Evolutionary conservation across 2,888 invertebrate species (phyloP), one percentile per base, ranked within the genome.

Genomic region (Aproaerema taeniolella): DNA sequence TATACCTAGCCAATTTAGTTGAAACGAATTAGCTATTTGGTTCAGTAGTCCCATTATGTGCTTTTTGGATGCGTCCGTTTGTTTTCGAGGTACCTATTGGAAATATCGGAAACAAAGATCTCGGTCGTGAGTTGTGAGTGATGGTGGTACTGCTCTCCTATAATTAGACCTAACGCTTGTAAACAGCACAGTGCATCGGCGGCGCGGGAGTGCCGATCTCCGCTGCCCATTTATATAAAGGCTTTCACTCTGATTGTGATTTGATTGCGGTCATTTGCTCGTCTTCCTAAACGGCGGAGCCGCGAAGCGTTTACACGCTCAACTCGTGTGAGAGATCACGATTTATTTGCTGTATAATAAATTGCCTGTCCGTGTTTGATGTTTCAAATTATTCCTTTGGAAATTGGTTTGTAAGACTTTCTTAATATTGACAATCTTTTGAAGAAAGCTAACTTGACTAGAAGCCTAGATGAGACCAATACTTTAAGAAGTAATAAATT

Each of bases 181-280:
- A 79, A 80, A 79, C 70, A 77, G 61, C 60, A 59, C 52, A 60
- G 55, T 32, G 25, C 25, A 10, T 8, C 47, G 46, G 48, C 53
- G 53, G 54, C 46, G 52, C 55, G 45, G 50, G 59, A 58, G 62
- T 58, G 50, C 50, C 50, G 53, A 56, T 64, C 58, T 56, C 52
- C 43, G 48, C 57, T 62, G 55, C 51, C 61, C 62, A 63, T 70
- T 69, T 70, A 52, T 53, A n/a, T n/a, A n/a, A 43, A 65, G 66
- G 74, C 77, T 81, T 82, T 81, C 76, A 74, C 75, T 68, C 56
- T 80, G 74, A 79, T 79, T 76, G 75, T 76, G 64, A 68, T 77
- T 77, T 81, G 79, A 81, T 80, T 80, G 72, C 67, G 64, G 73
- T 68, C 66, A 72, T 79, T 80, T 77, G 61, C 70, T 71, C 66